Percentiles rank a stretch among this genome's conserved stretches.
phyloP scores from a whole-genome alignment of 2,113 vertebrate species.

The Mesocricetus auratus region DNA sequence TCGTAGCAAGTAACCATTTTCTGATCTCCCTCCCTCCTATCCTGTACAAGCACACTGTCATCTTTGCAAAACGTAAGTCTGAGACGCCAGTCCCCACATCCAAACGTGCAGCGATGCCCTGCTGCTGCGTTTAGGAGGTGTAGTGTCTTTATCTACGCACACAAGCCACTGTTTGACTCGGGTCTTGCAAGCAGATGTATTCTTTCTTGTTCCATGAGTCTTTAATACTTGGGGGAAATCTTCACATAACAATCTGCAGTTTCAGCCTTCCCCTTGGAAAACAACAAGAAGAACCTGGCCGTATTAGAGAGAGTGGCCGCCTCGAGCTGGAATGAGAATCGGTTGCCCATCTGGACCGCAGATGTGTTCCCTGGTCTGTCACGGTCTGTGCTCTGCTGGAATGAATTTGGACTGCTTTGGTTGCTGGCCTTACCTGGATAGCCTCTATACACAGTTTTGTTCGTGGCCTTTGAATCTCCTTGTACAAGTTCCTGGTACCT shows the following conservation, averaged over 20 bases:
- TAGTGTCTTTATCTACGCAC: conserved; percentile 9
- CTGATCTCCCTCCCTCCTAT: not conserved
- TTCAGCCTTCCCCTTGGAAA: conserved; percentile 41
- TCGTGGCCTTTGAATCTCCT: not conserved
- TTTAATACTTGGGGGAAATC: conserved; percentile 55
- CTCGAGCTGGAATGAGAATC: not conserved
- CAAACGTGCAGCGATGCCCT: not conserved
- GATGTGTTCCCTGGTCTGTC: not conserved
- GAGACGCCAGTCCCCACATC: not conserved
- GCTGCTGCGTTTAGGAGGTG: conserved; percentile 36
- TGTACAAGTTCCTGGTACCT: not conserved
- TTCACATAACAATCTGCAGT: conserved; percentile 45
- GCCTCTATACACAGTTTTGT: not conserved
- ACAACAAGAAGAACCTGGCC: not conserved
- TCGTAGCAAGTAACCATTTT: not conserved
- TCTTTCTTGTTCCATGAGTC: conserved; percentile 37
- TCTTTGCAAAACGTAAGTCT: not conserved
- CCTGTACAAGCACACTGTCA: not conserved
- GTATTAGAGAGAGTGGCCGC: not conserved
- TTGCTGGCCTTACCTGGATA: not conserved
- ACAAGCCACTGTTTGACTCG: conserved; percentile 36
- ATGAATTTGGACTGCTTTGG: not conserved
- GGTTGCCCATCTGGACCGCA: not conserved
- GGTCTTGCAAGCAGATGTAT: conserved; percentile 47
- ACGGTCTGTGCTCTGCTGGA: not conserved